Evolutionary conservation across 1,140 invertebrate genomes (phyloP), one percentile per base, ranked within the genome.

Genomic region (Neotoxoptera formosana): DNA sequence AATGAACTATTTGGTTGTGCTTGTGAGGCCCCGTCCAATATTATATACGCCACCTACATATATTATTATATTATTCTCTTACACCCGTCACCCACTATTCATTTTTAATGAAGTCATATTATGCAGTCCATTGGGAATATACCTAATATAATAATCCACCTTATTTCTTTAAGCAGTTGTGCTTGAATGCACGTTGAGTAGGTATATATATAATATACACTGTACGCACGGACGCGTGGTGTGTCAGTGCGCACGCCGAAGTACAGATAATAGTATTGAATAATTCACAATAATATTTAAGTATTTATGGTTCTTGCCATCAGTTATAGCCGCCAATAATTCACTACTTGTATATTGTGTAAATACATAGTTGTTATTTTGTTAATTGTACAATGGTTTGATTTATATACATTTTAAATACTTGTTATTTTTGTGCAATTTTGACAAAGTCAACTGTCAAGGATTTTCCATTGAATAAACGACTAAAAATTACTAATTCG

Each of bases 141-240:
- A n/a, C n/a, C n/a, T n/a, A n/a, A 76, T 76, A 76, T 76, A 76
- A 76, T 76, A 76, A 76, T 76, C 60, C 60, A n/a, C n/a, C 30
- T n/a, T n/a, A n/a, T 76, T 76, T 76, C 60, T n/a, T n/a, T n/a
- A n/a, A n/a, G 60, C 14, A n/a, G 60, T 76, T 76, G 30, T 76
- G 60, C 60, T 76, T 76, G 11, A 76, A 76, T 76, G 6, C 14
- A 17, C 7, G 11, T 76, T 20, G 30, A 76, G 60, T 67, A 14
- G 41, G 41, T 41, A 41, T 41, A 41, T 4, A 41, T 4, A 2
- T 41, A 41, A 41, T 41, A n/a, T n/a, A n/a, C n/a, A n/a, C n/a
- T n/a, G n/a, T n/a, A n/a, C n/a, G n/a, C n/a, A n/a, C n/a, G n/a
- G n/a, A n/a, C n/a, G 41, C n/a, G 14, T 30, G 14, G 30, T 76